These are phyloP conservation scores for Acleris literana DNA, from an alignment of 2,888 invertebrate species.

Conservation along the genomic window DNA sequence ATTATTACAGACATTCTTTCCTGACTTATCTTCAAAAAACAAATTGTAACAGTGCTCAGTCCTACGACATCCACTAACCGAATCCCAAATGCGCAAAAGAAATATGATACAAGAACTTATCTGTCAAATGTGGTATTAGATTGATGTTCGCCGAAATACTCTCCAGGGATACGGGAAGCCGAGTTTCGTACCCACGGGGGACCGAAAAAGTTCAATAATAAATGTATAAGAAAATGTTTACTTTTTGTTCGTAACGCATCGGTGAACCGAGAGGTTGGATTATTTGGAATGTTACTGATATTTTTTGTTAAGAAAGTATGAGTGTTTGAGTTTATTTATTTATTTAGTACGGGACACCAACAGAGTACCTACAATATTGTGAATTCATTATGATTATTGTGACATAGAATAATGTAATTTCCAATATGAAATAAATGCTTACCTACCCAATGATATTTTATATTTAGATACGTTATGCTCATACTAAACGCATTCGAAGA, in stretches of 20 bases:
- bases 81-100: slow-evolving; percentile 49
- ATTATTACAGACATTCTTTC: no score
- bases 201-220: slow-evolving; percentile 50
- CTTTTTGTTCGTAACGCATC: slow-evolving; percentile 30
- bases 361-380: no score
- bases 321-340: no score
- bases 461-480: no score
- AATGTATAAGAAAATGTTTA: slow-evolving; percentile 48
- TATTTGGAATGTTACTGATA: background rate
- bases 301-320: no score
- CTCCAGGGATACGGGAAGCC: slow-evolving; percentile 45
- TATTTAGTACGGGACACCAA: no score
- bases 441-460: no score
- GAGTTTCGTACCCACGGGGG: slow-evolving; percentile 48
- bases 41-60: background rate
- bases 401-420: no score
- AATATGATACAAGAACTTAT: slow-evolving; percentile 58
- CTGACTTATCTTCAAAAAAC: no score
- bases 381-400: no score
- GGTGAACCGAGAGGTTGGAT: slow-evolving; percentile 8
- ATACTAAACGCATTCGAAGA: no score
- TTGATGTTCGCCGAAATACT: slow-evolving; percentile 56
- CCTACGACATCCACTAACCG: slow-evolving; percentile 16
- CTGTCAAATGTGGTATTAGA: slow-evolving; percentile 61
- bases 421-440: no score